A percentile compares a stretch with the other conserved stretches of the same genome.
These are phyloP conservation scores for Anabas testudineus DNA, from an alignment of 2,797 vertebrate genomes.

Conservation along the genomic window DNA sequence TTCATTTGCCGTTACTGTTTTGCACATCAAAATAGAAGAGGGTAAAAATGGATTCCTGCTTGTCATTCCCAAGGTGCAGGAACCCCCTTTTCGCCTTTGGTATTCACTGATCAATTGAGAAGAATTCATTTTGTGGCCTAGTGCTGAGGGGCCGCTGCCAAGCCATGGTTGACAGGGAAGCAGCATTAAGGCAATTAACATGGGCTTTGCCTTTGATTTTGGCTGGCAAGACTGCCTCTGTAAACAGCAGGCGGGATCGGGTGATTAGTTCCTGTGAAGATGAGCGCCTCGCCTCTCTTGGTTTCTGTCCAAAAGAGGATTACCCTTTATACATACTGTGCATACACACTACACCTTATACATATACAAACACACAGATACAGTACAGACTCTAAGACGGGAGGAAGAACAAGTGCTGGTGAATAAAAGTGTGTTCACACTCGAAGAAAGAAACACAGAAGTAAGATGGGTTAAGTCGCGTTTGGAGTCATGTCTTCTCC, in stretches of 20 bases:
- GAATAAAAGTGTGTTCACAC: conserved; percentile 18
- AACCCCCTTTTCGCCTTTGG: conserved; percentile 32
- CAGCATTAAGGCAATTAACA: conserved; percentile 82
- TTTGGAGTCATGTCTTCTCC: conserved; percentile 26
- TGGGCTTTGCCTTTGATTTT: conserved; percentile 80
- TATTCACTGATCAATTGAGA: conserved; percentile 57
- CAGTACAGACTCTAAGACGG: conserved; percentile 17
- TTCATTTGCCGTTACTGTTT: conserved; percentile 41
- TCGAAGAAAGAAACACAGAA: background rate
- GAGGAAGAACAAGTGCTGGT: no score
- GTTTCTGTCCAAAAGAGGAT: conserved; percentile 73
- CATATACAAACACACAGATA: conserved; percentile 30
- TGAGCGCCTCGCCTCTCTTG: conserved; percentile 65
- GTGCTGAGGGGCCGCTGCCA: conserved; percentile 48
- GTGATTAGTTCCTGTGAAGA: conserved; percentile 80
- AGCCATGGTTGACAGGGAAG: conserved; percentile 70
- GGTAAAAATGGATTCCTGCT: conserved; percentile 26
- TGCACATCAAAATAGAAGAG: conserved; percentile 31
- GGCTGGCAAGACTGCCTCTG: conserved; percentile 66
- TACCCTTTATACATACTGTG: conserved; percentile 60
- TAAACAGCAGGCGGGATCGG: conserved; percentile 72
- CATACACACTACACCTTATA: conserved; percentile 39
- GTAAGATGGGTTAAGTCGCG: conserved; percentile 28
- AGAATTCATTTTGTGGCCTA: conserved; percentile 49
- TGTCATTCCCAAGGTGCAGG: conserved; percentile 35